A percentile compares a stretch with the other conserved stretches of the same genome.
These are phyloP conservation scores for Liolophura sinensis DNA, from an alignment of 1,140 invertebrate species.

Conservation along the genomic window DNA sequence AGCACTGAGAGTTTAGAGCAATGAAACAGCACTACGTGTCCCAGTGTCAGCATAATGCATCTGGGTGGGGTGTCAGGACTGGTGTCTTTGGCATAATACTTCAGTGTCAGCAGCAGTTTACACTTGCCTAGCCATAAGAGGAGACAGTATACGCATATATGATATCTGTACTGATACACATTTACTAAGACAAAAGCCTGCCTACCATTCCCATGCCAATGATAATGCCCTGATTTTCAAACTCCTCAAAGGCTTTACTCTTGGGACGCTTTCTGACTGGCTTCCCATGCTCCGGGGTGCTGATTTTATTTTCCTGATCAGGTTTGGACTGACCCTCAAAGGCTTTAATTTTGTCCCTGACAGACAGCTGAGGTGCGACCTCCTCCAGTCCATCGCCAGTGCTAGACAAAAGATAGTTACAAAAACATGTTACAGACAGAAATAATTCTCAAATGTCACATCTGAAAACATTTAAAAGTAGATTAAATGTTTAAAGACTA, in stretches of 20 bases:
- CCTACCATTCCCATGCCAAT: conserved; percentile 28
- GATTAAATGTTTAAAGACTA: neutral
- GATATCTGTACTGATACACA: too few relatives aligned
- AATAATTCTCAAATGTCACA: neutral
- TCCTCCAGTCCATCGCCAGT: conserved; percentile 3
- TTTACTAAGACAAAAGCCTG: neutral
- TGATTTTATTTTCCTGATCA: neutral
- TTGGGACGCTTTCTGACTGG: conserved; percentile 24
- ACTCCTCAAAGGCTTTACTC: conserved; percentile 32
- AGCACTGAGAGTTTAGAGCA: too few relatives aligned
- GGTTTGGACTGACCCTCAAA: conserved; percentile 19
- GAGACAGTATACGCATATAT: too few relatives aligned
- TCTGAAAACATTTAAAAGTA: neutral
- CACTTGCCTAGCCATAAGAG: too few relatives aligned
- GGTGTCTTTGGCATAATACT: neutral
- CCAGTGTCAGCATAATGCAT: neutral
- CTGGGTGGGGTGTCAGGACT: conserved; percentile 2
- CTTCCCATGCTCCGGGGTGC: conserved; percentile 1
- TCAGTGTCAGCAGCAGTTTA: too few relatives aligned
- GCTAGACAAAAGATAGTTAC: neutral
- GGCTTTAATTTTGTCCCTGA: conserved; percentile 23
- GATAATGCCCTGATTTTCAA: conserved; percentile 28
- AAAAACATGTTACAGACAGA: neutral
- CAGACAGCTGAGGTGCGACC: conserved; percentile 2
- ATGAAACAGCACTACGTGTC: too few relatives aligned